A percentile compares a stretch with the other conserved stretches of the same genome.
These are phyloP conservation scores for Hyperoplus lanceolatus DNA, from an alignment of 2,797 vertebrate genomes.

Conservation along the genomic window DNA sequence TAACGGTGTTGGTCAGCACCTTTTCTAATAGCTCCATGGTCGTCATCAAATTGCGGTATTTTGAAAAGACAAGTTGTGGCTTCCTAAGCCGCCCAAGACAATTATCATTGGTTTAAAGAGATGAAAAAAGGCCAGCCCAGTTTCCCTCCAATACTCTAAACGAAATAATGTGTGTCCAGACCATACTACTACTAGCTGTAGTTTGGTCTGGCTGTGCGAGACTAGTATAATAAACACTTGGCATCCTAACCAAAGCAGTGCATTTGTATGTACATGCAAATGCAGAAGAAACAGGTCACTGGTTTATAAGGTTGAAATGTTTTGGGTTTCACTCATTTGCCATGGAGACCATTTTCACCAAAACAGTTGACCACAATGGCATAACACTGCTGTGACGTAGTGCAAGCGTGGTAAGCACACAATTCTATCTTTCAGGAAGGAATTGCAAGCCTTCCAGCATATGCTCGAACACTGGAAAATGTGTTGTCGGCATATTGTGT, in stretches of 20 bases:
- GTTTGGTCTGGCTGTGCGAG: too few relatives aligned
- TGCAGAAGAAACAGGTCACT: constrained; percentile 66
- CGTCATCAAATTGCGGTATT: too few relatives aligned
- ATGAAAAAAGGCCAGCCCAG: too few relatives aligned
- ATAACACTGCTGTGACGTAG: constrained; percentile 65
- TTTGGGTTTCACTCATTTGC: constrained; percentile 76
- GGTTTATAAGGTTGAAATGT: constrained; percentile 64
- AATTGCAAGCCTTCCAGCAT: constrained; percentile 59
- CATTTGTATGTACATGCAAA: constrained; percentile 48
- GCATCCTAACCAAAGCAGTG: constrained; percentile 24
- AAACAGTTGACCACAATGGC: constrained; percentile 75
- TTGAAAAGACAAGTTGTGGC: too few relatives aligned
- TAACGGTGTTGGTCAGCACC: too few relatives aligned
- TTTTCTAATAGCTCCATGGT: too few relatives aligned
- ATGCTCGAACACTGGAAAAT: constrained; percentile 76
- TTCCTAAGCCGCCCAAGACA: too few relatives aligned
- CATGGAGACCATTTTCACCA: constrained; percentile 76
- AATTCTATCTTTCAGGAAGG: constrained; percentile 72
- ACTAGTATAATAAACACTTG: too few relatives aligned
- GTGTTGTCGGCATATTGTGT: constrained; percentile 72
- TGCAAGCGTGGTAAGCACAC: constrained; percentile 66
- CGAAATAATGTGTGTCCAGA: too few relatives aligned
- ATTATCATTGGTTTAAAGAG: too few relatives aligned
- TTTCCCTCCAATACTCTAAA: too few relatives aligned
- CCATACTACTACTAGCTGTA: too few relatives aligned